Conservation (phyloP, 2,888 invertebrate species). For the Oxytorus armatus region DNA sequence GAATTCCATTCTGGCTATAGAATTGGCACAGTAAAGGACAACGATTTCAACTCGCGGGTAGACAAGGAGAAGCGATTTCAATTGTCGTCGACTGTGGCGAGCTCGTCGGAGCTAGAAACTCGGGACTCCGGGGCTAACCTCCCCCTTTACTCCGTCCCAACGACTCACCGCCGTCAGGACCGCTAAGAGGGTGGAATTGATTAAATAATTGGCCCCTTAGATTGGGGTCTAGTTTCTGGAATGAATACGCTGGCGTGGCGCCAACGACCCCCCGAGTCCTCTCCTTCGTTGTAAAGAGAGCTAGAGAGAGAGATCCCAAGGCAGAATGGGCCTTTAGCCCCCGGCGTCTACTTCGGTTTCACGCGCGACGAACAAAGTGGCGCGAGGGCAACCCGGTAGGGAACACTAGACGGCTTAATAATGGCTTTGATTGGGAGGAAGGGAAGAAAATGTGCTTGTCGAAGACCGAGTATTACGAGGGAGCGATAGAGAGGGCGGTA, state of each 20-base stretch:
- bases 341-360: conserved; percentile 64
- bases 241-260: conserved; percentile 82
- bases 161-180: conserved; percentile 72
- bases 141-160: conserved; percentile 41
- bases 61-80: conserved; percentile 78
- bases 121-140: conserved; percentile 21
- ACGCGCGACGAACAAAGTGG: conserved; percentile 75
- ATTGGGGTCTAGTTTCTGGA: conserved; percentile 83
- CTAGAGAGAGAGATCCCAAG: conserved; percentile 44
- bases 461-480: conserved; percentile 69
- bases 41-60: conserved; percentile 69
- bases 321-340: conserved; percentile 63
- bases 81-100: conserved; percentile 78
- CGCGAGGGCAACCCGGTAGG: conserved; percentile 67
- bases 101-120: conserved; percentile 37
- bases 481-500: conserved; percentile 41
- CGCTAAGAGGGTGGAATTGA: conserved; percentile 84
- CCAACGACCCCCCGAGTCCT: conserved; percentile 72
- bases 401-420: conserved; percentile 81
- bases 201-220: conserved; percentile 84
- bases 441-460: conserved; percentile 76
- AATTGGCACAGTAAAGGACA: conserved; percentile 68
- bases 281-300: conserved; percentile 37
- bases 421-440: conserved; percentile 80
- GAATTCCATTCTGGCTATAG: conserved; percentile 66